Base-by-base conservation (phyloP, 2,797 vertebrate genomes). In the Melopsittacus undulatus region DNA sequence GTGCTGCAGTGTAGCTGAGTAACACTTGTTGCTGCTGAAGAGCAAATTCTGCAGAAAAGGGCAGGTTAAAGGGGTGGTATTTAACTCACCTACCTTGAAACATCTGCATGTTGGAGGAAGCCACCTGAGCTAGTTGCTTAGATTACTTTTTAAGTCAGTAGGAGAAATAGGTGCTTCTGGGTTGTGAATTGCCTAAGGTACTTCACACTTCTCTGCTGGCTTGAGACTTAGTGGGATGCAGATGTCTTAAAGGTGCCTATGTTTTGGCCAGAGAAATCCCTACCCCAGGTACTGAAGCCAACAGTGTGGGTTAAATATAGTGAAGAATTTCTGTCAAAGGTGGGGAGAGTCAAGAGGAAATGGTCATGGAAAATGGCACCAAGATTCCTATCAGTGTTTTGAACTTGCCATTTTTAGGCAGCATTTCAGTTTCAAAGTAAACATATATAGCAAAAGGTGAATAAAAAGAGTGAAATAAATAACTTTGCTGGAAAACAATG, bases 171-270 rank as follows among this genome's bases (percentile, higher is more conserved):
- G 9, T 45, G 11, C 23, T 87, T 77, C 36, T 77, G 42, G 29
- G 11, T 9, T 61, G 38, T 21, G 22, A 56, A 85, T 85, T 11
- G 3, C 27, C 18, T 18, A 40, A 66, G 22, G 22, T 32, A 26
- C 45, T 78, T 87, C 23, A 32, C 12, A 7, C 8, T 48, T 64
- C 76, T 83, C 69, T 77, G 7, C 64, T 77, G 67, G 18, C 10
- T 17, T 83, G 32, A 89, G 16, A 34, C 20, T 74, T 29, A 4
- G 5, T 73, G 74, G 84, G 46, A 34, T 49, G 59, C 27, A 76
- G 34, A n/a, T 72, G 1, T 45, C 11, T 83, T 45, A 46, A 22
- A 1, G 4, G 3, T 78, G 57, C 7, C 63, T 40, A 4, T 0
- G 0, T 4, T 74, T 40, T 70, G 40, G 51, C 30, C 40, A 68